Percentiles rank a stretch among this genome's conserved stretches.
Conservation (phyloP, 2,888 invertebrate species). For the Baccha elongata region DNA sequence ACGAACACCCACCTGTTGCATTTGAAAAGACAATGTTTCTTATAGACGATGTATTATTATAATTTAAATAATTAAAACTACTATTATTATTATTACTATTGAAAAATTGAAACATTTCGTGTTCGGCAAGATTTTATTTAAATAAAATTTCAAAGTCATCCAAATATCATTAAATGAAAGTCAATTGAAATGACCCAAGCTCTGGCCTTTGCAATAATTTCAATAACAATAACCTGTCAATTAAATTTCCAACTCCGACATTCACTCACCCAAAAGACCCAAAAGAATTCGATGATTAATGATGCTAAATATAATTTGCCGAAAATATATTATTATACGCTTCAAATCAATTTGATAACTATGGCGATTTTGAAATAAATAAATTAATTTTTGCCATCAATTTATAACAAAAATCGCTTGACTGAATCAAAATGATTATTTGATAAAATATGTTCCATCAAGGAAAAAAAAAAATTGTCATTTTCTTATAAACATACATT, state of each 20-base stretch:
- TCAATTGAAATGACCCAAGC: constrained; percentile 1
- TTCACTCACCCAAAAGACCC: neutral
- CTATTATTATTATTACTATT: no score
- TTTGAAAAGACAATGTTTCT: no score
- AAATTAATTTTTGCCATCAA: constrained; percentile 1
- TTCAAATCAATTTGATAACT: neutral
- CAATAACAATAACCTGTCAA: constrained; percentile 14
- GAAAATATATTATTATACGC: neutral
- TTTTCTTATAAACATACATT: neutral
- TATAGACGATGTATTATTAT: no score
- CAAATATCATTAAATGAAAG: no score
- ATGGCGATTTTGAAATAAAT: constrained; percentile 1
- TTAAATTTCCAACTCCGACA: constrained; percentile 8
- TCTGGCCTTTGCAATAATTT: neutral
- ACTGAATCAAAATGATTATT: constrained; percentile 16
- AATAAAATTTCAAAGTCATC: no score
- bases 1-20: no score
- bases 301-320: neutral
- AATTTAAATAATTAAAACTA: no score
- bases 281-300: neutral
- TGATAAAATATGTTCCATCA: neutral
- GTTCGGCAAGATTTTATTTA: no score
- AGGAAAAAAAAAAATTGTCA: neutral
- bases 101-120: no score
- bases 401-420: constrained; percentile 21